Percentiles rank a stretch among this genome's conserved stretches.
Conservation (phyloP, 1,140 invertebrate genomes). For the Onthophagus taurus region DNA sequence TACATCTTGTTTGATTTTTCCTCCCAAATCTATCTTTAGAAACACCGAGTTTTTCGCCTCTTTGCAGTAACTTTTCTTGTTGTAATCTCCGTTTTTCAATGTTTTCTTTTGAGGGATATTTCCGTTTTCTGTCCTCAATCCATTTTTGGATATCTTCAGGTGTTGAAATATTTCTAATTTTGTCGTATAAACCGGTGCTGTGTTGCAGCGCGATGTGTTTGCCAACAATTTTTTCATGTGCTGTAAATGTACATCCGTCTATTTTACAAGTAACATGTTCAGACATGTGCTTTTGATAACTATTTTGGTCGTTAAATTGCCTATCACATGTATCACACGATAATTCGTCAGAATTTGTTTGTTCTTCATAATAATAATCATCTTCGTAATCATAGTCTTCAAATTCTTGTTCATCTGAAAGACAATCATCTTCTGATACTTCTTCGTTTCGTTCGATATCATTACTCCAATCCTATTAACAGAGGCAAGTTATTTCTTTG, state of each 20-base stretch:
- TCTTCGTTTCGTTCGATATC: too few relatives aligned
- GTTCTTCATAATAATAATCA: constrained; percentile 12
- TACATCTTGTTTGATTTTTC: constrained; percentile 29
- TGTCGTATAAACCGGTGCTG: constrained; percentile 63
- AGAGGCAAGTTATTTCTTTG: too few relatives aligned
- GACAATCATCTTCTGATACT: too few relatives aligned
- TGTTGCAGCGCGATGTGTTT: constrained; percentile 77
- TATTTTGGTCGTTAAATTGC: constrained; percentile 49
- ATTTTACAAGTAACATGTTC: constrained; percentile 66
- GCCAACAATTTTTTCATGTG: constrained; percentile 65
- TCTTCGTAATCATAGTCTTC: neutral
- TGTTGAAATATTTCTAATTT: constrained; percentile 60
- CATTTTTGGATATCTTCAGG: constrained; percentile 75
- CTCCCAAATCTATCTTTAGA: constrained; percentile 40
- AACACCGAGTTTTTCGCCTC: constrained; percentile 55
- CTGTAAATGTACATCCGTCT: constrained; percentile 72
- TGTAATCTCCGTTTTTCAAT: constrained; percentile 54
- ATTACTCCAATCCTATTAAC: too few relatives aligned
- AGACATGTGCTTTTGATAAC: constrained; percentile 52
- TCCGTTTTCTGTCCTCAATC: constrained; percentile 67
- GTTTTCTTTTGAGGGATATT: constrained; percentile 61
- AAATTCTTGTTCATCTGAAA: neutral
- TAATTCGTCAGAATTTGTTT: constrained; percentile 24
- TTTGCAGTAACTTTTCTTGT: constrained; percentile 52
- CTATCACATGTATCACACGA: constrained; percentile 72